Evolutionary conservation across 1,140 invertebrate genomes (phyloP), one percentile per base, ranked within the genome.

Genomic region (Habropoda laboriosa): DNA sequence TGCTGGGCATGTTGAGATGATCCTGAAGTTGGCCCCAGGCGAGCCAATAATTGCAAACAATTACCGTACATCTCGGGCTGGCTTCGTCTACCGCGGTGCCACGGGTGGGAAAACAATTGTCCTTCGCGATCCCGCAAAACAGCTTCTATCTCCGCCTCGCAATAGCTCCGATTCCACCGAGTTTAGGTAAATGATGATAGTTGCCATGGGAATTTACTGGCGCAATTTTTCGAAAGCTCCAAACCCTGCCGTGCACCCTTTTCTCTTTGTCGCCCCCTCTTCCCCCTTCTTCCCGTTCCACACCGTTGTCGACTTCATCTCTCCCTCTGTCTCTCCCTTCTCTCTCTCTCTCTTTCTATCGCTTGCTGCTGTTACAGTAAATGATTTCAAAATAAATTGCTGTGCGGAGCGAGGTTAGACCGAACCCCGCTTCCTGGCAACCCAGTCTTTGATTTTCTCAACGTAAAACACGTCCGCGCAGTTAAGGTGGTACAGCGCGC

Each of bases 141-240:
- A 77, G 85, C 80, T 79, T 85, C 79, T 68, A 79, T 66, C 82
- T 78, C 82, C 81, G 85, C 63, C 13, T 75, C 49, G 78, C 80
- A 76, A 83, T 83, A 80, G 77, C 76, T 80, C 67, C 45, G 49
- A 78, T 77, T 68, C 83, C 81, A 63, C 58, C 82, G 87, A 86
- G 89, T 90, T 91, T 90, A 91, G 84, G 88, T 91, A 91, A 92
- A 90, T 90, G 90, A 90, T 92, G 87, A 87, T 88, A 85, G 85
- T 89, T 91, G 89, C 90, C 88, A 88, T 76, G 83, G 75, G 88
- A 91, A 91, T 92, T 92, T 91, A 91, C 87, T 90, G 88, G 81
- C 61, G 86, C 82, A 88, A 91, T 91, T 91, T 92, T 92, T 92
- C 90, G 82, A 87, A 89, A 89, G 87, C 88, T 79, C 83, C 86